phyloP scores from a whole-genome alignment of 2,113 vertebrate species.

The Narcine bancroftii region DNA sequence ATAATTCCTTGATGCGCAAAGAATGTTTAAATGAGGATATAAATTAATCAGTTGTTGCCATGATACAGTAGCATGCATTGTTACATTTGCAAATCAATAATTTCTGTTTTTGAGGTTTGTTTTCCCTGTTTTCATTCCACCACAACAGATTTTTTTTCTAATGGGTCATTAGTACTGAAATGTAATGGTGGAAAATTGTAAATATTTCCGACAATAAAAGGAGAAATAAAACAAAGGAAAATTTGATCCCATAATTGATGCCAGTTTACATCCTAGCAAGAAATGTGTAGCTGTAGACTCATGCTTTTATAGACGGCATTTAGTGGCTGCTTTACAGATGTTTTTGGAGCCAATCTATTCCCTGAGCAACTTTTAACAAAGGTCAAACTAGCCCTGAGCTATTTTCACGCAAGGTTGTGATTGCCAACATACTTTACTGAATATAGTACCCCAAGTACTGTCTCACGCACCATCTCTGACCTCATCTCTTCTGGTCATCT shows the following conservation, averaged over 20 bases:
- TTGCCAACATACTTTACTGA: conserved; percentile 19
- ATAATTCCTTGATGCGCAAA: neutral
- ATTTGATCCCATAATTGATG: neutral
- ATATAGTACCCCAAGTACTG: no score
- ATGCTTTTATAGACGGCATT: neutral
- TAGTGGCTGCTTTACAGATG: neutral
- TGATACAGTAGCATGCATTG: neutral
- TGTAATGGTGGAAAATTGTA: neutral
- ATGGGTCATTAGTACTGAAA: neutral
- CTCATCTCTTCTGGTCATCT: no score
- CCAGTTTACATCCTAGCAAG: neutral
- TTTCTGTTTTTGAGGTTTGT: neutral
- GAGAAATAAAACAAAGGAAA: neutral
- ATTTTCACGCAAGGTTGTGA: neutral
- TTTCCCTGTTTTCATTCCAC: neutral
- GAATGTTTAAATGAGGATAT: neutral
- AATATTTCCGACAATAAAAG: neutral
- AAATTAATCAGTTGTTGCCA: neutral
- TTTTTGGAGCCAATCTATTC: neutral
- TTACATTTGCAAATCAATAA: neutral
- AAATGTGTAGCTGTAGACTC: neutral
- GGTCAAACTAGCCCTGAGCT: conserved; percentile 24
- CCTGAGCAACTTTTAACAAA: conserved; percentile 25
- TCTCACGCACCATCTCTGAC: no score
- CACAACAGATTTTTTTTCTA: neutral